Evolutionary conservation across 2,888 invertebrate species (phyloP).

Genomic region (Chelonus formosanus): DNA sequence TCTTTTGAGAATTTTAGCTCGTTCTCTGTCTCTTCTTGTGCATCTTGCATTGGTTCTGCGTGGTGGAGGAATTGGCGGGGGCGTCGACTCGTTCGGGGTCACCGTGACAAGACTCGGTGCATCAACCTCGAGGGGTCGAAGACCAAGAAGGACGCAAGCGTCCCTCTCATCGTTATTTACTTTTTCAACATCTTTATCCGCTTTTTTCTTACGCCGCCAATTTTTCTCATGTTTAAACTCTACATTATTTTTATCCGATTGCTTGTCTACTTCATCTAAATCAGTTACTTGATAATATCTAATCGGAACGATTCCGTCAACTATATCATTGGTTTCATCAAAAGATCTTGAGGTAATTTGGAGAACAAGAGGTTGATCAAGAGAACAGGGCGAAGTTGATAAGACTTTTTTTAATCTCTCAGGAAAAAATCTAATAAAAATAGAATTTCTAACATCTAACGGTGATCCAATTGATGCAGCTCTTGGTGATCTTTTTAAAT

Average conservation of each 20-base stretch:
- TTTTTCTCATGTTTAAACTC: conserved; percentile 17
- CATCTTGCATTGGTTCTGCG: conserved; percentile 53
- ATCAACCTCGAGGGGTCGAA: conserved; percentile 48
- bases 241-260: conserved; percentile 18
- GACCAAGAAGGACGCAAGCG: conserved; percentile 56
- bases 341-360: conserved; percentile 3
- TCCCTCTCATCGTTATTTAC: conserved; percentile 38
- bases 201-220: conserved; percentile 4
- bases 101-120: conserved; percentile 27
- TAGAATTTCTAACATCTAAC: conserved; percentile 26
- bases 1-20: conserved; percentile 59
- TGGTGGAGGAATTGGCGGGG: conserved; percentile 38
- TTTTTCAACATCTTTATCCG: conserved; percentile 15
- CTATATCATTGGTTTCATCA: conserved; percentile 16
- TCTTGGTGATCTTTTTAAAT: conserved; percentile 12
- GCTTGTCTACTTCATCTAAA: conserved; percentile 4
- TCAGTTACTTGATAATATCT: conserved; percentile 32
- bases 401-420: conserved; percentile 20
- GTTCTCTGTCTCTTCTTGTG: conserved; percentile 60
- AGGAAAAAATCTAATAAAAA: conserved; percentile 27
- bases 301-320: conserved; percentile 38
- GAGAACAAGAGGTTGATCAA: conserved; percentile 17
- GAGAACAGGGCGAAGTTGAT: conserved; percentile 9
- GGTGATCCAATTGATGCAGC: conserved; percentile 29
- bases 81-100: conserved; percentile 28